A percentile compares a stretch with the other conserved stretches of the same genome.
These are phyloP conservation scores for Carterocephalus palaemon DNA, from an alignment of 2,888 invertebrate species.

Conservation along the genomic window DNA sequence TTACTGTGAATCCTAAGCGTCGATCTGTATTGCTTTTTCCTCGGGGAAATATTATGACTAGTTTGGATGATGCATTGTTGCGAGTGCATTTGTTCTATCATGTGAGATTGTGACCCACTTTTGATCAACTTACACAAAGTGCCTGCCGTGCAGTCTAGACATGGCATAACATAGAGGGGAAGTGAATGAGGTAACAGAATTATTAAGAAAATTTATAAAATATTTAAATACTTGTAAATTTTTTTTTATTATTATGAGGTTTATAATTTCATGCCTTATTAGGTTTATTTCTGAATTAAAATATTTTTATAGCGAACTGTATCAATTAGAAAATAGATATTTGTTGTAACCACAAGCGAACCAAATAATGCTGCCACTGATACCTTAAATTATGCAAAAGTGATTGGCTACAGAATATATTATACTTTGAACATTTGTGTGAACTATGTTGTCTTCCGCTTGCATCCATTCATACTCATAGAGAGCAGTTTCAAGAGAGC, in stretches of 20 bases:
- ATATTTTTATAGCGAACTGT: constrained; percentile 33
- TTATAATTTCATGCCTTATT: constrained; percentile 33
- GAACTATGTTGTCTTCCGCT: constrained; percentile 23
- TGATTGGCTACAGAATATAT: constrained; percentile 8
- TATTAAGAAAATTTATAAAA: constrained; percentile 28
- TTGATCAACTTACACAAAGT: constrained; percentile 45
- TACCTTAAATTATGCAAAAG: constrained; percentile 24
- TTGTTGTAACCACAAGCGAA: constrained; percentile 30
- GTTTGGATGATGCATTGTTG: constrained; percentile 26
- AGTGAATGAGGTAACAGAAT: constrained; percentile 28
- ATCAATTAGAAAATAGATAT: constrained; percentile 31
- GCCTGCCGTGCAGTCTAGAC: constrained; percentile 43
- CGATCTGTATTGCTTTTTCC: constrained; percentile 42
- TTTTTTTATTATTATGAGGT: constrained; percentile 30
- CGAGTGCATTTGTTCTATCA: constrained; percentile 20
- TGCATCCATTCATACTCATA: constrained; percentile 3
- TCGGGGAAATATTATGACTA: constrained; percentile 19
- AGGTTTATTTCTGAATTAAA: constrained; percentile 36
- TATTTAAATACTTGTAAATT: constrained; percentile 32
- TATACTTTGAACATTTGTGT: constrained; percentile 22
- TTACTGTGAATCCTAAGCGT: constrained; percentile 34
- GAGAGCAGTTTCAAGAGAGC: not conserved
- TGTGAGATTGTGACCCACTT: constrained; percentile 35
- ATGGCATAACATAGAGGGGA: constrained; percentile 26
- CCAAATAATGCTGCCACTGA: constrained; percentile 31